A percentile compares a stretch with the other conserved stretches of the same genome.
phyloP scores from a whole-genome alignment of 1,140 invertebrate genomes.

The Ganaspis sp. region DNA sequence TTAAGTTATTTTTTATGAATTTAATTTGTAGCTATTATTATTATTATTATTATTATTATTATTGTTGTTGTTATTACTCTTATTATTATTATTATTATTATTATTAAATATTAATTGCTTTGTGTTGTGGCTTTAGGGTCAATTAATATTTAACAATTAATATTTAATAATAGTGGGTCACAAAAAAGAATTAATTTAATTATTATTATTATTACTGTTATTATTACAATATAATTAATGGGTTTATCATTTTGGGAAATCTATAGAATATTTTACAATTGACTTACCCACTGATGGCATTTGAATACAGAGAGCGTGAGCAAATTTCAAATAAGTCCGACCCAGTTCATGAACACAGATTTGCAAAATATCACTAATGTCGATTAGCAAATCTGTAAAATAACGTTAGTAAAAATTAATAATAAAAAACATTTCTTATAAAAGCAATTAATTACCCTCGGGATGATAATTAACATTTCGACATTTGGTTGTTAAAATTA shows the following conservation, averaged over 20 bases:
- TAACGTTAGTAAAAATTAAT: conserved; percentile 35
- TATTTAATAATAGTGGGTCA: no score
- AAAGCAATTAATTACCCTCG: not conserved
- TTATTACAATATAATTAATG: no score
- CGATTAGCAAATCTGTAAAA: conserved; percentile 92
- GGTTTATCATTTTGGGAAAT: not conserved
- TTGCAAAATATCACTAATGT: conserved; percentile 97
- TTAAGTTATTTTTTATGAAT: no score
- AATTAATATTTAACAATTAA: no score
- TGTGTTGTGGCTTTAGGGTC: no score
- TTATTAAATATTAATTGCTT: no score
- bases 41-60: no score
- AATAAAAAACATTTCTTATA: conserved; percentile 7
- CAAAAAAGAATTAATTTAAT: no score
- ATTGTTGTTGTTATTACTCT: no score
- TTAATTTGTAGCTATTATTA: no score
- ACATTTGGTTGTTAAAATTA: conserved; percentile 1
- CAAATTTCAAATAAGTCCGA: conserved; percentile 92
- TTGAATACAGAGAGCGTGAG: conserved; percentile 93
- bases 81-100: no score
- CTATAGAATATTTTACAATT: conserved; percentile 26
- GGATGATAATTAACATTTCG: not conserved
- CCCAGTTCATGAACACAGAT: conserved; percentile 98
- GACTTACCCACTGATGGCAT: conserved; percentile 93
- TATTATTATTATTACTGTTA: no score